phyloP scores from a whole-genome alignment of 2,888 invertebrate species.

The Eupithecia insigniata region DNA sequence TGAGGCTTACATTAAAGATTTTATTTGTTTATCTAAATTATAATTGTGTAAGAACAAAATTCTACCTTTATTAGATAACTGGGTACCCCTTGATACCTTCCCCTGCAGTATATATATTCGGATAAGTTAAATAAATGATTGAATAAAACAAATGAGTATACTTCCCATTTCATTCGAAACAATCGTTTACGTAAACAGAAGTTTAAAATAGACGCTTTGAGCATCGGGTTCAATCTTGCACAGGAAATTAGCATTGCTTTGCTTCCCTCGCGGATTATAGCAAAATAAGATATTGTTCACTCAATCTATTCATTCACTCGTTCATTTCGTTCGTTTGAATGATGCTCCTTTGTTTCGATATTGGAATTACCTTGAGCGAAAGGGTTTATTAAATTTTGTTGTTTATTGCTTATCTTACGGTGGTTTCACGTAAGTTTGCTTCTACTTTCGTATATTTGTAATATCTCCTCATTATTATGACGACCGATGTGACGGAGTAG shows the following conservation, averaged over 20 bases:
- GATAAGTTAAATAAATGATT: constrained; percentile 40
- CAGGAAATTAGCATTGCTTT: constrained; percentile 82
- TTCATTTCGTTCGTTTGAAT: constrained; percentile 71
- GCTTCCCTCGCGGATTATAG: constrained; percentile 79
- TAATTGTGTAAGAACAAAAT: too few relatives aligned
- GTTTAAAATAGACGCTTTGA: constrained; percentile 68
- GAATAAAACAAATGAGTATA: constrained; percentile 41
- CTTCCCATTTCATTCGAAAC: constrained; percentile 60
- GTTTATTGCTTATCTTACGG: constrained; percentile 32
- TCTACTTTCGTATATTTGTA: neutral
- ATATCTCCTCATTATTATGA: too few relatives aligned
- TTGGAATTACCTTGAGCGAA: constrained; percentile 56
- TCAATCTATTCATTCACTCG: constrained; percentile 75
- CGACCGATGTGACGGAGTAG: too few relatives aligned
- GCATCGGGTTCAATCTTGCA: constrained; percentile 72
- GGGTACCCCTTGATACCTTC: neutral
- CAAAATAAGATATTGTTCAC: constrained; percentile 83
- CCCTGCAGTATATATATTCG: neutral
- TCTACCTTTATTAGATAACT: too few relatives aligned
- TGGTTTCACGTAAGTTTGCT: neutral
- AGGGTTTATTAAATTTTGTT: constrained; percentile 43
- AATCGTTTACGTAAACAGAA: constrained; percentile 65
- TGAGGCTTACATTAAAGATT: too few relatives aligned
- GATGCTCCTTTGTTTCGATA: constrained; percentile 73
- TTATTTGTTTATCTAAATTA: too few relatives aligned